phyloP scores from a whole-genome alignment of 2,113 vertebrate species.

The Thalassarche chlororhynchos region DNA sequence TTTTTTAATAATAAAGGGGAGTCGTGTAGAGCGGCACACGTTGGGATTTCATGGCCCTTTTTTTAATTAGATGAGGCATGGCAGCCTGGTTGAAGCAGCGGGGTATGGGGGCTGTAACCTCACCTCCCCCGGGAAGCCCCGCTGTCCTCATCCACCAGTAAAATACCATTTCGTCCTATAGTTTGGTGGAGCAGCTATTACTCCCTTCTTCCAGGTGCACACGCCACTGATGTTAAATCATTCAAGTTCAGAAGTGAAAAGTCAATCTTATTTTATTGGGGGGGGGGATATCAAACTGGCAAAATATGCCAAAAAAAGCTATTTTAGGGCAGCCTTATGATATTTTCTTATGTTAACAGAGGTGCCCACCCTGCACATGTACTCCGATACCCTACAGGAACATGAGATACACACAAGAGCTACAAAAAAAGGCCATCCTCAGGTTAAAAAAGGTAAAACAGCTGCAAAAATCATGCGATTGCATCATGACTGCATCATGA shows the following conservation, averaged over 20 bases:
- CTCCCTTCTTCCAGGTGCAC: background rate
- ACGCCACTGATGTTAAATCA: background rate
- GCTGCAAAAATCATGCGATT: fast-evolving
- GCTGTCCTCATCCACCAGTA: background rate
- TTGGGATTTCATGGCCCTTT: background rate
- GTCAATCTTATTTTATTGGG: background rate
- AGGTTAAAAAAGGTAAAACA: background rate
- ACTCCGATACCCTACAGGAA: background rate
- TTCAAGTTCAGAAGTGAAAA: background rate
- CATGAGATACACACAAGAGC: background rate
- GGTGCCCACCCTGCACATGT: background rate
- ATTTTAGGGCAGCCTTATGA: background rate
- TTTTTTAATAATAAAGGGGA: background rate
- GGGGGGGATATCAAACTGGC: fast-evolving
- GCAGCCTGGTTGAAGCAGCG: background rate
- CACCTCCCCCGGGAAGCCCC: background rate
- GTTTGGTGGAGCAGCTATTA: too few relatives aligned
- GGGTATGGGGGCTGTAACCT: background rate
- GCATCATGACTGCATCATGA: background rate
- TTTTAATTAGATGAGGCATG: background rate
- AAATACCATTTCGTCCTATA: background rate
- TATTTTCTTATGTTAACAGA: background rate
- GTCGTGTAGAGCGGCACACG: fast-evolving
- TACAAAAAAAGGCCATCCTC: background rate
- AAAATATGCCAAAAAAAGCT: background rate